Conservation (phyloP, 2,113 vertebrate genomes). For the Cyanoliseus patagonus region DNA sequence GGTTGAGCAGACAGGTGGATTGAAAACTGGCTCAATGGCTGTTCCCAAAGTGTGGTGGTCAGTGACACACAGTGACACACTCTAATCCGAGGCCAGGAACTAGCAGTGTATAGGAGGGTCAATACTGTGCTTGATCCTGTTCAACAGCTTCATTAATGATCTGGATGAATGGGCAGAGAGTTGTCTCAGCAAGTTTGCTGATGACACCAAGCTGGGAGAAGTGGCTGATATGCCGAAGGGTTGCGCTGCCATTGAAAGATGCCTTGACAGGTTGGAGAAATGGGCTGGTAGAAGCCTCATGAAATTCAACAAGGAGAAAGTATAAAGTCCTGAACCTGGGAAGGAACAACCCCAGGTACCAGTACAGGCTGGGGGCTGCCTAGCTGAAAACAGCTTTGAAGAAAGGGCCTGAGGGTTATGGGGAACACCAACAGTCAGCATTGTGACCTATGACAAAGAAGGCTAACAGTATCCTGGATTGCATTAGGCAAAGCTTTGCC, state of each 20-base stretch:
- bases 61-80: not conserved
- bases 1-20: not conserved
- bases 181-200: not conserved
- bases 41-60: not conserved
- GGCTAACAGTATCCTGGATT: not conserved
- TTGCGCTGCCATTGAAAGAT: not conserved
- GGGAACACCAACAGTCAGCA: not conserved
- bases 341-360: not conserved
- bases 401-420: not conserved
- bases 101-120: not conserved
- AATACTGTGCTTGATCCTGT: not conserved
- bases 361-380: too few relatives aligned
- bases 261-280: not conserved
- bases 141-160: not conserved
- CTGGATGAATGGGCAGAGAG: not conserved
- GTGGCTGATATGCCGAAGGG: accelerated
- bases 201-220: not conserved
- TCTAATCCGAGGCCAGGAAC: not conserved
- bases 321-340: not conserved
- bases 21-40: not conserved
- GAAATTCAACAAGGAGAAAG: not conserved
- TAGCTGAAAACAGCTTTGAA: not conserved
- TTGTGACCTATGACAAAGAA: not conserved
- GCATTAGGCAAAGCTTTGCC: not conserved
- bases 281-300: not conserved